Evolutionary conservation across 2,113 vertebrate species (phyloP), one percentile per base, ranked within the genome.

Genomic region (Geococcyx californianus): DNA sequence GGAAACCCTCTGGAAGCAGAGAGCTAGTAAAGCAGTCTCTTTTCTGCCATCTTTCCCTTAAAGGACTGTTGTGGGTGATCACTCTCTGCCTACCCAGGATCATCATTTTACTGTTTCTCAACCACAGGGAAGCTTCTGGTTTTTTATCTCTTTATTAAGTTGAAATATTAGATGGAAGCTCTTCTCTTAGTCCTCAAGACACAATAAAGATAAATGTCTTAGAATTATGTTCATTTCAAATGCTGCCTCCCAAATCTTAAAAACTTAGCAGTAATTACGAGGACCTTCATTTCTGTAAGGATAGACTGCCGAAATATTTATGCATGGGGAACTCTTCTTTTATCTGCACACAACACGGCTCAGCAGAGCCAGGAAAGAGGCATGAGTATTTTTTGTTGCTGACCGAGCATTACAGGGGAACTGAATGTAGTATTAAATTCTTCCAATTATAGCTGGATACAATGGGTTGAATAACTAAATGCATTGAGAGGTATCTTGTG

Each of bases 361-460:
- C 11, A 12, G 44, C 56, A 84, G 68, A 78, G 89, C 49, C 52
- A 81, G 86, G 84, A 67, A 49, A 72, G 64, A 63, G 23, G 68
- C 21, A 16, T 44, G 54, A 82, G 69, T 34, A 42, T 1, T 8
- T 90, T 87, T 92, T 92, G 44, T 87, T 92, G 84, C 80, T 94
- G 89, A 94, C 86, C 19, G 38, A 87, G 89, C 66, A 68, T 94
- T 93, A 75, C 59, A 56, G 73, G 15, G 34, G 28, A 90, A 51
- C 56, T 75, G 91, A 89, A 75, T 60, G 38, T 47, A 89, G 49
- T 72, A 67, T 75, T 88, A 89, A 82, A 60, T 78, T 67, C 60
- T 92, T 95, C 47, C 70, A 85, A 60, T 92, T 95, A 78, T 23
- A 84, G 36, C 62, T 31, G 66, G 77, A 51, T 84, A 92, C 68